A percentile compares a stretch with the other conserved stretches of the same genome.
These are phyloP conservation scores for Enteromius mattozi DNA, from an alignment of 2,797 vertebrate genomes.

Conservation along the genomic window DNA sequence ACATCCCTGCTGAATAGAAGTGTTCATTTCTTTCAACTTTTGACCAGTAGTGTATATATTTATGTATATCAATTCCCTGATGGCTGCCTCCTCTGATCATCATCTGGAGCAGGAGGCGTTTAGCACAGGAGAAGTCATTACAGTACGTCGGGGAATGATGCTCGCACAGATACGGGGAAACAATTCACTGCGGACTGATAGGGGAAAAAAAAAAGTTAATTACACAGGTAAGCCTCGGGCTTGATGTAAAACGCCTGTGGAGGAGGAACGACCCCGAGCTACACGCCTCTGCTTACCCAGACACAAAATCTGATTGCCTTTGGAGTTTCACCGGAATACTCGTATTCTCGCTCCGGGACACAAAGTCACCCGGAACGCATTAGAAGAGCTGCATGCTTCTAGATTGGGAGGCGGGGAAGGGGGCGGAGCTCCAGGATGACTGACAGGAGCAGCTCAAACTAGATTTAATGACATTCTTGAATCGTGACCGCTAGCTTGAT, in stretches of 20 bases:
- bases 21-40: neutral
- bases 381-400: slow-evolving; percentile 68
- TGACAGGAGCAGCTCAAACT: slow-evolving; percentile 5
- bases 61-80: neutral
- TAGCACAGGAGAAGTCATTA: slow-evolving; percentile 36
- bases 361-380: slow-evolving; percentile 73
- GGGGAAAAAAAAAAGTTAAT: slow-evolving; percentile 72
- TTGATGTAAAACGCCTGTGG: slow-evolving; percentile 72
- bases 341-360: slow-evolving; percentile 78
- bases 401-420: slow-evolving; percentile 49
- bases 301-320: slow-evolving; percentile 87
- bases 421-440: slow-evolving; percentile 39
- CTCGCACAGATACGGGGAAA: slow-evolving; percentile 60
- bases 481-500: neutral
- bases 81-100: slow-evolving; percentile 37
- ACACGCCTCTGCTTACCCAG: slow-evolving; percentile 82
- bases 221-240: slow-evolving; percentile 75
- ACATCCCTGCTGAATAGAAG: neutral
- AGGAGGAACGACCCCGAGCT: slow-evolving; percentile 75
- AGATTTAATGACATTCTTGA: slow-evolving; percentile 54
- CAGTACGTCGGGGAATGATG: slow-evolving; percentile 55
- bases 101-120: slow-evolving; percentile 29
- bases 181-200: slow-evolving; percentile 63
- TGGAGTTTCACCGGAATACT: slow-evolving; percentile 77
- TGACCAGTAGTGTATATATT: neutral